Evolutionary conservation across 2,888 invertebrate species (phyloP), one percentile per base, ranked within the genome.

Genomic region (Xestia c-nigrum): DNA sequence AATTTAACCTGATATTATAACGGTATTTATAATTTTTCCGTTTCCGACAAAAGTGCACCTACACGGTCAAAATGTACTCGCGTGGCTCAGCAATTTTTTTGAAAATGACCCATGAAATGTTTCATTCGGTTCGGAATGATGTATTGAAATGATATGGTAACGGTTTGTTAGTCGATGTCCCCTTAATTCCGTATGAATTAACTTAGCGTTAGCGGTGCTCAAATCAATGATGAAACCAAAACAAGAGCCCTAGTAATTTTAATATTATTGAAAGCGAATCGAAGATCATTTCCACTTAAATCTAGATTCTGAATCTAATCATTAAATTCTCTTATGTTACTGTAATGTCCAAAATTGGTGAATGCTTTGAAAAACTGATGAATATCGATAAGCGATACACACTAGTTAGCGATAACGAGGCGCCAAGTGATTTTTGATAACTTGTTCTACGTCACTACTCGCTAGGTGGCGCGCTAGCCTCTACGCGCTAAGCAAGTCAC

Each of bases 161-260:
- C 59, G 7, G 9, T 31, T 31, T 59, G 7, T 4, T 7, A 3
- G 16, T 16, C 59, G 0, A 16, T 31, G 24, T 59, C 31, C 31
- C 24, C 3, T 16, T 59, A 24, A 31, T 3, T 31, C 31, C 31
- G 31, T 31, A 31, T 31, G n/a, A n/a, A n/a, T 31, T 14, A 24
- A 21, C 59, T 76, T 16, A n/a, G n/a, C n/a, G n/a, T 16, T 3
- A 50, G 21, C 5, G 4, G 38, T 40, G 47, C 64, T 46, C 19
- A 74, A 74, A 64, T 47, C 16, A 3, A 47, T 40, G 19, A 76
- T 67, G 59, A 52, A 67, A 46, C 52, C 76, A 68, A 76, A 76
- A 68, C 59, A 61, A 21, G 14, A 4, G 50, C 43, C 43, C 31
- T n/a, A 76, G 19, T 64, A 14, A 6, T 31, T n/a, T 73, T 1